Percentiles rank a stretch among this genome's conserved stretches.
These are phyloP conservation scores for Baryphthengus martii DNA, from an alignment of 2,113 vertebrate genomes.

Conservation along the genomic window DNA sequence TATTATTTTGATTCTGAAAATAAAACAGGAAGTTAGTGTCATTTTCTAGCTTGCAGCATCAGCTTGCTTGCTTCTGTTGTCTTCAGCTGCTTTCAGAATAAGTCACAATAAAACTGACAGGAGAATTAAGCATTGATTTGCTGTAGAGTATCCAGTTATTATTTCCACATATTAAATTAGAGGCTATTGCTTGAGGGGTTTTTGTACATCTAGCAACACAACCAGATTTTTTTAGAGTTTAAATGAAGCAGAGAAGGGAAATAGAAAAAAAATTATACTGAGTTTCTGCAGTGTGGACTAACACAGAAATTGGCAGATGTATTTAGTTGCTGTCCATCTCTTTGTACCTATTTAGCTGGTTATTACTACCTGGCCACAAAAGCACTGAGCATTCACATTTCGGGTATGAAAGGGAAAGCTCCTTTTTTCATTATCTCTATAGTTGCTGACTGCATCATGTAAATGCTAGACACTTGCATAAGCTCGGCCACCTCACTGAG, in stretches of 20 bases:
- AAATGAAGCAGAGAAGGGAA: background rate
- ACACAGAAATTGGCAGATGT: background rate
- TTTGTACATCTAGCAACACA: background rate
- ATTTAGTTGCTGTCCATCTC: background rate
- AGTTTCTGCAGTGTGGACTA: background rate
- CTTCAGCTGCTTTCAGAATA: background rate
- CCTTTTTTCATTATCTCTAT: background rate
- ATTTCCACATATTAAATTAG: background rate
- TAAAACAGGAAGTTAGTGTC: background rate
- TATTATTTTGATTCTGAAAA: conserved; percentile 42
- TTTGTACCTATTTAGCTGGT: background rate
- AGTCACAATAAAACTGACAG: background rate
- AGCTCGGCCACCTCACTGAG: rapidly evolving
- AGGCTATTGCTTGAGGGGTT: background rate
- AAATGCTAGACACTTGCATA: background rate
- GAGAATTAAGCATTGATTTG: background rate
- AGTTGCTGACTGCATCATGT: background rate
- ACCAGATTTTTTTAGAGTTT: background rate
- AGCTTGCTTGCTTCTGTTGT: background rate
- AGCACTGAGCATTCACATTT: background rate
- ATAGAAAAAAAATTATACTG: background rate
- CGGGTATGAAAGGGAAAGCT: background rate
- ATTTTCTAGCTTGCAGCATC: background rate
- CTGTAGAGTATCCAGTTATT: background rate
- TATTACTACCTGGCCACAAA: background rate